These are phyloP conservation scores for Drosophila rubida DNA, from an alignment of 2,888 invertebrate species.

Conservation along the genomic window DNA sequence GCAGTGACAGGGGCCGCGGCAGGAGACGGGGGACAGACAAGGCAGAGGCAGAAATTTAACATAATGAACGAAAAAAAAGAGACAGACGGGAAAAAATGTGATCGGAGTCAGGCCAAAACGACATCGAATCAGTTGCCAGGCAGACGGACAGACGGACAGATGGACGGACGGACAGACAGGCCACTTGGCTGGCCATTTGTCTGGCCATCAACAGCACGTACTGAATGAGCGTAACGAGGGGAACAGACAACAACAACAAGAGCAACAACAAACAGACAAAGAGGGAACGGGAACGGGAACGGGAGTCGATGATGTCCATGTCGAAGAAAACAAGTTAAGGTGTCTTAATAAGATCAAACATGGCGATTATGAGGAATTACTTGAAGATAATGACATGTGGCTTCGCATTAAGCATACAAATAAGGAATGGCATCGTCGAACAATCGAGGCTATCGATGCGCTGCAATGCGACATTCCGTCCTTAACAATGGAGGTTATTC, in stretches of 20 bases:
- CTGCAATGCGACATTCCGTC: background rate
- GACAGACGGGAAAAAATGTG: conserved; percentile 28
- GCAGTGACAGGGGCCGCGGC: conserved; percentile 4
- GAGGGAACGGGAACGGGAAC: background rate
- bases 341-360: conserved; percentile 80
- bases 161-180: conserved; percentile 12
- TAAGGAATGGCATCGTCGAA: conserved; percentile 17
- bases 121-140: conserved; percentile 23
- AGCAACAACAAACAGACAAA: background rate
- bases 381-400: conserved; percentile 68
- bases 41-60: conserved; percentile 54
- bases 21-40: conserved; percentile 31
- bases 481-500: conserved; percentile 21
- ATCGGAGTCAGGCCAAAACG: conserved; percentile 10
- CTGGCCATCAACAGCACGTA: conserved; percentile 29
- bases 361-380: conserved; percentile 78
- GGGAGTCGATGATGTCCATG: conserved; percentile 25
- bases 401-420: conserved; percentile 22
- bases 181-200: conserved; percentile 39
- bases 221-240: conserved; percentile 38
- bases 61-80: conserved; percentile 29
- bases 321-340: conserved; percentile 68
- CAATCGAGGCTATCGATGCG: conserved; percentile 2
- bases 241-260: background rate
- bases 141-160: conserved; percentile 24